Evolutionary conservation across 2,113 vertebrate genomes (phyloP).

Genomic region (Phaethon lepturus): DNA sequence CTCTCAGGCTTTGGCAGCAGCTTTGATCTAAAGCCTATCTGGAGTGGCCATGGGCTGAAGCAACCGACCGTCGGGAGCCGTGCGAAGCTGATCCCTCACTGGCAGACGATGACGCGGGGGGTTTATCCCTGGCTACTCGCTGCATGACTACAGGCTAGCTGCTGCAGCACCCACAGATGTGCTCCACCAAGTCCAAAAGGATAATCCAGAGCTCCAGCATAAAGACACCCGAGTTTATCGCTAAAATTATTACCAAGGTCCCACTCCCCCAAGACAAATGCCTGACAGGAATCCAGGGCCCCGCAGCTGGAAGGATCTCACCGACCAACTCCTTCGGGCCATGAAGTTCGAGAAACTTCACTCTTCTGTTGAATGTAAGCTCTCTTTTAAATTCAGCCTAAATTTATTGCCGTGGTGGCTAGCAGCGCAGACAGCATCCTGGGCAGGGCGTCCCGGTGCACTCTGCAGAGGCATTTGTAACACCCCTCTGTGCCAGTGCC

Average conservation of each 20-base stretch:
- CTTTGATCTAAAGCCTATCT: not conserved
- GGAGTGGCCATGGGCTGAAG: not conserved
- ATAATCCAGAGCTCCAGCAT: not conserved
- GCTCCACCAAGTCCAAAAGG: not conserved
- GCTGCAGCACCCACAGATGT: not conserved
- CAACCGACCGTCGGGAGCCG: rapidly evolving
- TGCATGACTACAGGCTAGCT: not conserved
- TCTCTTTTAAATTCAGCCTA: not conserved
- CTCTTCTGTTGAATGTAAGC: not conserved
- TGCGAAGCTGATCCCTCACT: not conserved
- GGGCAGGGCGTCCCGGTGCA: not conserved
- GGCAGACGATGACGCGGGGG: not conserved
- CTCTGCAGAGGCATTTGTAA: not conserved
- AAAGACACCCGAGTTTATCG: rapidly evolving
- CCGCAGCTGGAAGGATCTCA: rapidly evolving
- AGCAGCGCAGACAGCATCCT: not conserved
- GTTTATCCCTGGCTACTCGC: not conserved
- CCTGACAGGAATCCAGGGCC: not conserved
- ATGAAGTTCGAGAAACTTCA: not conserved
- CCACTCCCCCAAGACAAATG: not conserved
- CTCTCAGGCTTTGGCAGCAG: not conserved
- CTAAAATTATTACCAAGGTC: not conserved
- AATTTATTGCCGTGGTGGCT: not conserved
- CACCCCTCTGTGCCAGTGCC: not conserved
- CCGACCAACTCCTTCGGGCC: rapidly evolving